phyloP scores from a whole-genome alignment of 2,113 vertebrate species.

The Acrocephalus arundinaceus region DNA sequence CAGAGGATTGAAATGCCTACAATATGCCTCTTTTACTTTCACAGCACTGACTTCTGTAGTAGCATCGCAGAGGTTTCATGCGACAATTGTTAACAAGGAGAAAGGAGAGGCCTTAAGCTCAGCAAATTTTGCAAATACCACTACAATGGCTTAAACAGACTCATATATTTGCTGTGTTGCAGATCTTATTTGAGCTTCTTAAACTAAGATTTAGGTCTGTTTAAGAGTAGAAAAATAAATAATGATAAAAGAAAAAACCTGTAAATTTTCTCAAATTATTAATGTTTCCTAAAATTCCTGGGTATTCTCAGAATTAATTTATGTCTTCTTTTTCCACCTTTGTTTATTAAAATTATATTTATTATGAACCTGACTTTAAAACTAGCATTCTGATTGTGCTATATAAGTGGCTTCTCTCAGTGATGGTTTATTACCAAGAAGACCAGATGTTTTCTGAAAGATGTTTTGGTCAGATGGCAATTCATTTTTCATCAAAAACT shows the following conservation, averaged over 20 bases:
- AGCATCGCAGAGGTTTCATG: neutral
- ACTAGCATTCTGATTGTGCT: neutral
- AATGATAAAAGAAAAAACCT: accelerated
- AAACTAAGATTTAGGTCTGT: neutral
- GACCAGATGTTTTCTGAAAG: neutral
- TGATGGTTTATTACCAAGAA: neutral
- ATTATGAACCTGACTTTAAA: neutral
- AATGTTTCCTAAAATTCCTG: neutral
- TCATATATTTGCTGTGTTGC: neutral
- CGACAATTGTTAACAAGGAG: neutral
- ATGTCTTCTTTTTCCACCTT: neutral
- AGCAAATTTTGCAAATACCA: neutral
- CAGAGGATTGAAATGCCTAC: neutral
- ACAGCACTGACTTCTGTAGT: neutral
- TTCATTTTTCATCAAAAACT: neutral
- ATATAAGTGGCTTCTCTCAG: neutral
- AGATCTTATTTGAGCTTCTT: neutral
- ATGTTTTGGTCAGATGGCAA: neutral
- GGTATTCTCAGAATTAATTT: neutral
- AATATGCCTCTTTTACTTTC: neutral
- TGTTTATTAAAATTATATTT: neutral
- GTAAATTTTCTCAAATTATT: neutral
- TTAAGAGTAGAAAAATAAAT: neutral
- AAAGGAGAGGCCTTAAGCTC: neutral
- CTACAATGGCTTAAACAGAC: neutral